These are phyloP conservation scores for Sturnira hondurensis DNA, from an alignment of 2,113 vertebrate species.

Conservation along the genomic window DNA sequence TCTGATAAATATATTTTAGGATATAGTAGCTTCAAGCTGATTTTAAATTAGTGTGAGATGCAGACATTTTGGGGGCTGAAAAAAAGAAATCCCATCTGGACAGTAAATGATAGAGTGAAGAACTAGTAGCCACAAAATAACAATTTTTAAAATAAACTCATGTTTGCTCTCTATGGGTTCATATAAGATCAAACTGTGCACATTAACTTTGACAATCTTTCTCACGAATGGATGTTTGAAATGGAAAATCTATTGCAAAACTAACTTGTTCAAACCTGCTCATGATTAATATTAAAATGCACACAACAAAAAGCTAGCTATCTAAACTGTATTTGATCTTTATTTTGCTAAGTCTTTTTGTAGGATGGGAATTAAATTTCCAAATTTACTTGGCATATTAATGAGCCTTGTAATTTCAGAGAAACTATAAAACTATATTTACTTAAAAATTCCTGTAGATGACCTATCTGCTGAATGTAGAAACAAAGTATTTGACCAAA, in stretches of 20 bases:
- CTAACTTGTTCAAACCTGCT: conserved; percentile 24
- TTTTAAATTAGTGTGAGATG: conserved; percentile 66
- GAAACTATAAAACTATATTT: background rate
- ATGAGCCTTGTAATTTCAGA: background rate
- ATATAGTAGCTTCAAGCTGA: conserved; percentile 56
- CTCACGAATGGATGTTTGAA: conserved; percentile 48
- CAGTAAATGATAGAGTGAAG: conserved; percentile 66
- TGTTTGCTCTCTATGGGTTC: conserved; percentile 45
- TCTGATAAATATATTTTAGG: conserved; percentile 62
- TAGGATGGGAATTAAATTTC: conserved; percentile 30
- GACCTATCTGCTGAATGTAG: background rate
- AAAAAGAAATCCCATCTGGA: conserved; percentile 71
- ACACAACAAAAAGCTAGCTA: conserved; percentile 6
- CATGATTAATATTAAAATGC: conserved; percentile 40
- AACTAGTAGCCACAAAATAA: conserved; percentile 63
- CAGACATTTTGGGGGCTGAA: conserved; percentile 62
- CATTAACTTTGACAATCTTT: conserved; percentile 37
- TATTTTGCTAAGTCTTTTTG: conserved; percentile 35
- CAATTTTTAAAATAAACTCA: conserved; percentile 65
- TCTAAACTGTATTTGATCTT: conserved; percentile 22
- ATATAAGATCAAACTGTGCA: conserved; percentile 14
- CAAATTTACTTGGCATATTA: conserved; percentile 16
- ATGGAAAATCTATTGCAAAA: conserved; percentile 46
- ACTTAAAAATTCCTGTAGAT: background rate
- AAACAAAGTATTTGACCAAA: background rate